Conservation (phyloP, 2,888 invertebrate species). For the Eristalinus aeneus region DNA sequence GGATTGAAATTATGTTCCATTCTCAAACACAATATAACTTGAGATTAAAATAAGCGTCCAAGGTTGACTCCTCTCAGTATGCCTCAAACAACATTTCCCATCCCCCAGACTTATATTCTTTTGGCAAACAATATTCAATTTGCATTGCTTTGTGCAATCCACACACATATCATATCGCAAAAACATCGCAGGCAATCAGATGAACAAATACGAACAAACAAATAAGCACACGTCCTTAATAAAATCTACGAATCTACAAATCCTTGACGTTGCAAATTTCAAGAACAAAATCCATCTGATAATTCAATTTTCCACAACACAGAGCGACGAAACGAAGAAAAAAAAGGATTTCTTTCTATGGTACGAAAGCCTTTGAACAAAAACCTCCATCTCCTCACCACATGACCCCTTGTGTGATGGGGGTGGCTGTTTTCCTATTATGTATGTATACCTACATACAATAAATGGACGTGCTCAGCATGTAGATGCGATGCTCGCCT, state of each 20-base stretch:
- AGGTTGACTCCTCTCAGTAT: too few species aligned
- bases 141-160: constrained; percentile 63
- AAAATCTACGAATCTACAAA: constrained; percentile 48
- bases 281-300: constrained; percentile 67
- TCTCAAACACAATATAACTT: too few species aligned
- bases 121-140: constrained; percentile 63
- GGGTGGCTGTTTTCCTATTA: constrained; percentile 29
- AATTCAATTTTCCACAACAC: constrained; percentile 68
- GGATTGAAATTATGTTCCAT: too few species aligned
- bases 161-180: constrained; percentile 63
- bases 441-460: constrained; percentile 70
- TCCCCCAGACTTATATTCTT: constrained; percentile 7
- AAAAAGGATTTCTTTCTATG: constrained; percentile 51
- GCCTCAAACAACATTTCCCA: background rate
- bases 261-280: constrained; percentile 68
- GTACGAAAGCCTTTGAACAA: constrained; percentile 64
- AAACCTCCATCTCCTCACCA: constrained; percentile 9
- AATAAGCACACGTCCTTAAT: constrained; percentile 70
- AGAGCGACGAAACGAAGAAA: constrained; percentile 14
- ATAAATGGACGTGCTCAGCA: constrained; percentile 80
- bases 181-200: constrained; percentile 61
- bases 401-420: constrained; percentile 6
- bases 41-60: too few species aligned
- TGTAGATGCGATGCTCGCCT: constrained; percentile 71
- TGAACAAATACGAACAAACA: constrained; percentile 67